phyloP scores from a whole-genome alignment of 2,888 invertebrate species.

The Protophormia terraenovae region DNA sequence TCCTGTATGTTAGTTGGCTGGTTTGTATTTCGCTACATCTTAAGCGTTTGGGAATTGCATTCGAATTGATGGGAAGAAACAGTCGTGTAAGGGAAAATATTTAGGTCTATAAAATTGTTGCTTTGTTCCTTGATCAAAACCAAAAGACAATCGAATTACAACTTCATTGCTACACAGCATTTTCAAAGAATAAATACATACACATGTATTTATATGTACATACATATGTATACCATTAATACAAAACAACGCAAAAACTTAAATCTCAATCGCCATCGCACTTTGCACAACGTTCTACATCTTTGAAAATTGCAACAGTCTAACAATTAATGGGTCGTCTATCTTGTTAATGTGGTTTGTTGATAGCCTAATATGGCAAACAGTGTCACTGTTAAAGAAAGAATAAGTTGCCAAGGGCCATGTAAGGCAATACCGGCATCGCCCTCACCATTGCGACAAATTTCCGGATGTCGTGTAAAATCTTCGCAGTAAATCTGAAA shows the following conservation, averaged over 20 bases:
- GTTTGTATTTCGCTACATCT: neutral
- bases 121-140: neutral
- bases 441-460: conserved; percentile 74
- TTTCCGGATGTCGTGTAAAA: conserved; percentile 76
- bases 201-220: too few relatives aligned
- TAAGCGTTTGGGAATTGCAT: neutral
- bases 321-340: conserved; percentile 69
- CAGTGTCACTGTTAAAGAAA: conserved; percentile 59
- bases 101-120: neutral
- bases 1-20: neutral
- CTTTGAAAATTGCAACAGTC: conserved; percentile 30
- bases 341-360: conserved; percentile 71
- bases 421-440: conserved; percentile 68
- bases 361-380: conserved; percentile 61
- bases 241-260: conserved; percentile 24
- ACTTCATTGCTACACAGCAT: neutral
- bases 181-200: conserved; percentile 7
- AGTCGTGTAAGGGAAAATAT: neutral
- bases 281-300: conserved; percentile 29
- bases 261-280: conserved; percentile 13
- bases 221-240: neutral
- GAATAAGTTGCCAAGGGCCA: conserved; percentile 65
- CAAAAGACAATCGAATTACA: conserved; percentile 6
- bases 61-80: neutral
- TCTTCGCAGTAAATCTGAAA: conserved; percentile 78